Evolutionary conservation across 2,113 vertebrate species (phyloP), one percentile per base, ranked within the genome.

Genomic region (Willisornis vidua): DNA sequence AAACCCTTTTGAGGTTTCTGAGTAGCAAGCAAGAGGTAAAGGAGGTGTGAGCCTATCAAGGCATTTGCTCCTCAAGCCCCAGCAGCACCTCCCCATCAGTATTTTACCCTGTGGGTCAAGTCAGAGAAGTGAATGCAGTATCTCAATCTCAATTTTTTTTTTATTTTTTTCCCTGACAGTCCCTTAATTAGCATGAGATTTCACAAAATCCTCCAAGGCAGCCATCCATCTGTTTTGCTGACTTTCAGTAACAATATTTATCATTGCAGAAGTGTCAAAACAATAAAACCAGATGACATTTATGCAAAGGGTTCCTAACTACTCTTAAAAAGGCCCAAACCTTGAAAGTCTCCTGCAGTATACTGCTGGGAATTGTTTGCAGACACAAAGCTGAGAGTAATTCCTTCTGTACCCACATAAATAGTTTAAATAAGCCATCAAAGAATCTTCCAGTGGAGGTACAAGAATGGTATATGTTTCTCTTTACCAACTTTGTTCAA

Each of bases 201-300:
- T 92, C 84, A 92, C 87, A 90, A 96, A 96, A 96, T 85, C 89
- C 70, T 1, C 92, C 88, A 62, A 96, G 92, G 94, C 94, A 96
- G 94, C 76, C 96, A 96, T 95, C 96, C 96, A 97, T 97, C 96
- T 96, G 96, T 76, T 96, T 95, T 91, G 76, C 77, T 96, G 96
- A 94, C 93, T 97, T 93, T 62, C 92, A 95, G 93, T 58, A 92
- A 89, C 94, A 97, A 96, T 96, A 97, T 97, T 97, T 96, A 96
- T 97, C 88, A 62, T 92, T 54, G 86, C 33, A 9, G n/a, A 93
- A 94, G 92, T 96, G 96, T 97, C 96, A 96, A 96, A 97, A 96
- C 96, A 97, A 96, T 96, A 91, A 95, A 97, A 91, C 78, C 93
- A 92, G 91, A 89, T 82, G 92, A 95, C 93, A 85, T 95, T 97